A percentile compares a stretch with the other conserved stretches of the same genome.
Conservation (phyloP, 2,888 invertebrate genomes). For the Drosophila trichaetosa region DNA sequence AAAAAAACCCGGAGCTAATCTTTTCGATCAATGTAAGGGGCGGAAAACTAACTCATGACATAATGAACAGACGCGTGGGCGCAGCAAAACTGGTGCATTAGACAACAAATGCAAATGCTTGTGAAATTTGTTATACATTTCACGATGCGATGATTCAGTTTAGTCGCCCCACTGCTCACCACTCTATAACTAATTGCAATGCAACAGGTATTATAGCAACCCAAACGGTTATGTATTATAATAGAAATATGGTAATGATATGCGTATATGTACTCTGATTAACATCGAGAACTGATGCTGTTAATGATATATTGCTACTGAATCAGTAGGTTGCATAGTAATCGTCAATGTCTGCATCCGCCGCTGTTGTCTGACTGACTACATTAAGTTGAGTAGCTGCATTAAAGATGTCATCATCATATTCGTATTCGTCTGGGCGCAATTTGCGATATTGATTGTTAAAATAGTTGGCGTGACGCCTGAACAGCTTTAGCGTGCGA, state of each 20-base stretch:
- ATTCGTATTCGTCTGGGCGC: slow-evolving; percentile 77
- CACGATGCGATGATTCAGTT: slow-evolving; percentile 62
- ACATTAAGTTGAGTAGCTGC: slow-evolving; percentile 15
- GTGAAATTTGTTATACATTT: slow-evolving; percentile 43
- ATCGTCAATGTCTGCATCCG: slow-evolving; percentile 47
- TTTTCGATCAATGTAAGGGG: slow-evolving; percentile 46
- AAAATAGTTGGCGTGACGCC: slow-evolving; percentile 83
- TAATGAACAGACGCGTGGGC: slow-evolving; percentile 57
- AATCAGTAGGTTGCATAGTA: slow-evolving; percentile 71
- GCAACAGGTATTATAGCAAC: slow-evolving; percentile 25
- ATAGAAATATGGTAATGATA: slow-evolving; percentile 58
- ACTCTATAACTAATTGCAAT: slow-evolving; percentile 59
- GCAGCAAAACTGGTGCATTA: slow-evolving; percentile 58
- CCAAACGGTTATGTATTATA: slow-evolving; percentile 43
- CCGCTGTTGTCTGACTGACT: slow-evolving; percentile 29
- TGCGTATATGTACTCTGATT: slow-evolving; percentile 16
- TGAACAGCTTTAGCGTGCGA: slow-evolving; percentile 83
- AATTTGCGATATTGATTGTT: slow-evolving; percentile 83
- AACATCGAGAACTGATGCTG: slow-evolving; percentile 10
- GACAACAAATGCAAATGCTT: slow-evolving; percentile 55
- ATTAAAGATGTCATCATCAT: slow-evolving; percentile 49
- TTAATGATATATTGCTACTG: slow-evolving; percentile 23
- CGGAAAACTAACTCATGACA: slow-evolving; percentile 59
- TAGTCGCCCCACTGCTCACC: slow-evolving; percentile 46
- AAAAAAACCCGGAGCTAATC: slow-evolving; percentile 44